These are phyloP conservation scores for Polyodon spathula DNA, from an alignment of 2,113 vertebrate genomes.

Conservation along the genomic window DNA sequence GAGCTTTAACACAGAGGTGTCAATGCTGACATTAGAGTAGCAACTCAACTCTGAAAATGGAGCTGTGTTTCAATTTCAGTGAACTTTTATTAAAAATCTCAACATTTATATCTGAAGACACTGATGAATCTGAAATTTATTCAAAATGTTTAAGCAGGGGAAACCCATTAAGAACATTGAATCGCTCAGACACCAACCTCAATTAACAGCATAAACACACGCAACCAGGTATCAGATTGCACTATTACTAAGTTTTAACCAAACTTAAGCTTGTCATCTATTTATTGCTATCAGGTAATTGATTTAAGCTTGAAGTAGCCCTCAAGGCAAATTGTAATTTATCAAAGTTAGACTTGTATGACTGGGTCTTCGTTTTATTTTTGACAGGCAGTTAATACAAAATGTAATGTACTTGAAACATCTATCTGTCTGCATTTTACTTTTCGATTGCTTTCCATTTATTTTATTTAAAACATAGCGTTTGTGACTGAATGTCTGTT, in stretches of 20 bases:
- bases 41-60: no score
- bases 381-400: conserved; percentile 51
- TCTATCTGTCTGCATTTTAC: no score
- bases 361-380: conserved; percentile 55
- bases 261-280: conserved; percentile 27
- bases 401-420: no score
- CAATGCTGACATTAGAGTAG: no score
- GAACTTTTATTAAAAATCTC: conserved; percentile 24
- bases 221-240: conserved; percentile 37
- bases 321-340: conserved; percentile 59
- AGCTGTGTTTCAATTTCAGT: no score
- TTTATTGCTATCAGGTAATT: conserved; percentile 40
- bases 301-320: conserved; percentile 44
- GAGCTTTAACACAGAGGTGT: no score
- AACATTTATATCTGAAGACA: no score
- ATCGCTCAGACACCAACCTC: conserved; percentile 35
- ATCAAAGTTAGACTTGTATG: conserved; percentile 55
- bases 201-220: conserved; percentile 47
- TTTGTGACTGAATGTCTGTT: no score
- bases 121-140: no score
- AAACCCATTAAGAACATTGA: conserved; percentile 37
- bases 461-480: no score
- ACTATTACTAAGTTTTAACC: conserved; percentile 24
- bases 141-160: conserved; percentile 34
- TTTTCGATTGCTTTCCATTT: no score